These are phyloP conservation scores for Chrysogorgia sp. DNA, from an alignment of 92 coral and sea anemone species.

Conservation along the genomic window DNA sequence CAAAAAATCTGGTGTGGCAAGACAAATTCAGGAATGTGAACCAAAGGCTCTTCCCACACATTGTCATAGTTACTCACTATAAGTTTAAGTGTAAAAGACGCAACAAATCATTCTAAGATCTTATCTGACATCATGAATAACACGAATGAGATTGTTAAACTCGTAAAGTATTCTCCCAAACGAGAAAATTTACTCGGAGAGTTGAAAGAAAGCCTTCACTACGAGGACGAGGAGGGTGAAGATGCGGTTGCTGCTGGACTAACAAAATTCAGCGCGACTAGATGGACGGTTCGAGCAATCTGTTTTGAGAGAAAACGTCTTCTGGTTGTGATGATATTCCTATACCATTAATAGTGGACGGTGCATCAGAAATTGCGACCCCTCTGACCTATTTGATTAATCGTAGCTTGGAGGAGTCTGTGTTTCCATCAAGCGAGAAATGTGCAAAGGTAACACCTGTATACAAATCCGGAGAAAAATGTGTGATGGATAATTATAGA, in stretches of 20 bases:
- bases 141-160: constrained; percentile 37
- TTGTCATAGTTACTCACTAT: constrained; percentile 67
- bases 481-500: too few species aligned
- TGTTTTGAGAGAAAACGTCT: constrained; percentile 29
- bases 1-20: constrained; percentile 58
- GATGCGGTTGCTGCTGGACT: neutral
- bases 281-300: constrained; percentile 48
- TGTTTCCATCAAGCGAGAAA: too few species aligned
- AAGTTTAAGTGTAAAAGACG: constrained; percentile 40
- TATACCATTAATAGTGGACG: too few species aligned
- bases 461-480: too few species aligned
- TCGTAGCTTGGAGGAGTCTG: too few species aligned
- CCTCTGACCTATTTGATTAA: too few species aligned
- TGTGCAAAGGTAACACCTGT: too few species aligned
- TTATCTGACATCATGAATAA: constrained; percentile 42
- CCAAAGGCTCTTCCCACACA: constrained; percentile 73
- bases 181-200: constrained; percentile 42
- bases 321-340: too few species aligned
- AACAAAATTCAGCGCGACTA: constrained; percentile 44
- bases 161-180: constrained; percentile 49
- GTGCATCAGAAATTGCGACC: too few species aligned
- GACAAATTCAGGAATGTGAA: constrained; percentile 59
- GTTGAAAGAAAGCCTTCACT: constrained; percentile 39
- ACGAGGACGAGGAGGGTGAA: neutral
- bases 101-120: constrained; percentile 42